phyloP scores from a whole-genome alignment of 2,113 vertebrate genomes.

The Corythornis vintsioides region DNA sequence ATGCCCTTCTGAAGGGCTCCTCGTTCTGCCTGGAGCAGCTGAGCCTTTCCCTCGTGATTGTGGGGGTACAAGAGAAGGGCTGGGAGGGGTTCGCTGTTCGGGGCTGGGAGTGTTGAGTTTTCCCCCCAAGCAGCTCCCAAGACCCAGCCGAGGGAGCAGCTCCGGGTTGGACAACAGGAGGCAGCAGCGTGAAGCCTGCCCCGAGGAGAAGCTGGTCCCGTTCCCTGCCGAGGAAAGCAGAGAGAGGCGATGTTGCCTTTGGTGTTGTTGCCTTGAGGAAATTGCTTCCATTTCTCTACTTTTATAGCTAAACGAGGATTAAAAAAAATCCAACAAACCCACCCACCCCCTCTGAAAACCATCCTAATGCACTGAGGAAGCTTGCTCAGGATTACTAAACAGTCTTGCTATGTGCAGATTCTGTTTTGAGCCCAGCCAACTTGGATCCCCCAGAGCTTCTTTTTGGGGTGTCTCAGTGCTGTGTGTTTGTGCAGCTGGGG shows the following conservation, averaged over 20 bases:
- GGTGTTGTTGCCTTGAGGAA: not conserved
- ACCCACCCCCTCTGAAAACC: not conserved
- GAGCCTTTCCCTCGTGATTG: not conserved
- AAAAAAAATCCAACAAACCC: not conserved
- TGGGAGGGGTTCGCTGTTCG: not conserved
- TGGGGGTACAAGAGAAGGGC: not conserved
- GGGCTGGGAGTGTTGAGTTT: not conserved
- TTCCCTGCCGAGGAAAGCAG: not conserved
- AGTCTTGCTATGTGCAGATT: not conserved
- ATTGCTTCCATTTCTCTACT: not conserved
- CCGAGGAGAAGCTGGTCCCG: fast-evolving
- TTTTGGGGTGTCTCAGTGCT: not conserved
- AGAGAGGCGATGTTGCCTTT: not conserved
- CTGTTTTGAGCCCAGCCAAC: not conserved
- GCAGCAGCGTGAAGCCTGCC: conserved; percentile 9
- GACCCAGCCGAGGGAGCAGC: not conserved
- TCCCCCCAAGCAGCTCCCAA: not conserved
- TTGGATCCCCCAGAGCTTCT: not conserved
- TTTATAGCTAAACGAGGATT: not conserved
- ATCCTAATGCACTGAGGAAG: not conserved
- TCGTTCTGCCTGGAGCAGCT: not conserved
- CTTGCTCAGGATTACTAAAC: not conserved
- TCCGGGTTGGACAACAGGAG: not conserved
- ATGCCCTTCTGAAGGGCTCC: not conserved
- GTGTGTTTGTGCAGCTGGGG: conserved; percentile 15